Evolutionary conservation across 2,113 vertebrate genomes (phyloP).

Genomic region (Anthoscopus minutus): DNA sequence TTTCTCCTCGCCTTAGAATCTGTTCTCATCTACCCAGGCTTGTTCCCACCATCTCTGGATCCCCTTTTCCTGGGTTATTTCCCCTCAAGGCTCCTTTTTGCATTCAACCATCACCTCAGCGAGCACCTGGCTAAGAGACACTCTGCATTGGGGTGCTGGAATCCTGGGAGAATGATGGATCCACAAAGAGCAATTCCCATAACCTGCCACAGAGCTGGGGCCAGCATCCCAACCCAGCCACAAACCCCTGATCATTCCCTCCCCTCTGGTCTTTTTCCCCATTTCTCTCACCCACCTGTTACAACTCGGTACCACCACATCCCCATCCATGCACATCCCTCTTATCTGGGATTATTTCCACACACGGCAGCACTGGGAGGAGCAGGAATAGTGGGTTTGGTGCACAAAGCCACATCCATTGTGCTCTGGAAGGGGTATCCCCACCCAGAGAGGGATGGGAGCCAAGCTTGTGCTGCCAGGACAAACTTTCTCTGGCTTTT

Average conservation of each 20-base stretch:
- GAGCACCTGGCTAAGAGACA: neutral
- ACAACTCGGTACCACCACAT: fast-evolving
- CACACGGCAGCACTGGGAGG: neutral
- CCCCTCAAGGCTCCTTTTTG: neutral
- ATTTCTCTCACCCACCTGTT: neutral
- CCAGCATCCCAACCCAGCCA: neutral
- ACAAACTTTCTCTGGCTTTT: neutral
- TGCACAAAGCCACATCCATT: fast-evolving
- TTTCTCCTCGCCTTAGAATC: fast-evolving
- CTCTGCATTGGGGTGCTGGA: fast-evolving
- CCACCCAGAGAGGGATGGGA: neutral
- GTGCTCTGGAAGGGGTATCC: neutral
- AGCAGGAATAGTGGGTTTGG: fast-evolving
- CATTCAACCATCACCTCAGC: neutral
- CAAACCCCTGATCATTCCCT: neutral
- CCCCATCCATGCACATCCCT: neutral
- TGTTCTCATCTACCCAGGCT: neutral
- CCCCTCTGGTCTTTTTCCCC: neutral
- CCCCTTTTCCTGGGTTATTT: neutral
- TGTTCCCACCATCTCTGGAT: neutral
- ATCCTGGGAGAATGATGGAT: neutral
- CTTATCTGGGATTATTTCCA: neutral
- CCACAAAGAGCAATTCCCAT: neutral
- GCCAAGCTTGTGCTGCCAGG: fast-evolving
- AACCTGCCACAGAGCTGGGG: neutral